These are phyloP conservation scores for Epsilonema sp. DNA, from an alignment of 2,888 invertebrate species.

Conservation along the genomic window DNA sequence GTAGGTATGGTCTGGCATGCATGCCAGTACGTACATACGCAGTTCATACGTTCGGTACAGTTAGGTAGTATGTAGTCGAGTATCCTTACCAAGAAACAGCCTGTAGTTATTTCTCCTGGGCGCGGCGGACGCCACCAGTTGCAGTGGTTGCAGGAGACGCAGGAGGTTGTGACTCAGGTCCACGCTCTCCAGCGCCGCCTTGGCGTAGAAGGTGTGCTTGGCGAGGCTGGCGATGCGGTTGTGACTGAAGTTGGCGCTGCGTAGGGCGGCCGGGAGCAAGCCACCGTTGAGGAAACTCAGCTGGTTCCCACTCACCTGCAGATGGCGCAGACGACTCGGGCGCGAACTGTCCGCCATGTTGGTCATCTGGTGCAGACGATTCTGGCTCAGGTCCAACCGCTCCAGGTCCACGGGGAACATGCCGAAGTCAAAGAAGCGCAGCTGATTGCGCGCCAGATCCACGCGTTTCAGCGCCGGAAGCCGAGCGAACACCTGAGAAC, in stretches of 20 bases:
- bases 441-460: constrained; percentile 33
- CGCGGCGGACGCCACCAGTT: constrained; percentile 1
- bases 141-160: neutral
- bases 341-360: constrained; percentile 71
- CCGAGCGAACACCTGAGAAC: constrained; percentile 5
- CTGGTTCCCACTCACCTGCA: too few relatives aligned
- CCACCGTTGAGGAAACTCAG: neutral
- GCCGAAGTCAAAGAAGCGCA: constrained; percentile 69
- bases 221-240: constrained; percentile 6
- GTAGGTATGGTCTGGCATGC: too few relatives aligned
- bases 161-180: constrained; percentile 7
- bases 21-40: too few relatives aligned
- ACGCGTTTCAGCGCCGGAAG: constrained; percentile 35
- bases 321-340: too few relatives aligned
- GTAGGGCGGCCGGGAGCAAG: neutral
- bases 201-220: neutral
- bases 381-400: constrained; percentile 73
- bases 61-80: too few relatives aligned
- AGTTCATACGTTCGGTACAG: too few relatives aligned
- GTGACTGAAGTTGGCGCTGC: constrained; percentile 5
- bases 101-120: too few relatives aligned
- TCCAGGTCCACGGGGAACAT: constrained; percentile 59
- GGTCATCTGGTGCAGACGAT: constrained; percentile 55
- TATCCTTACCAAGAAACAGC: too few relatives aligned
- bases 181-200: constrained; percentile 1